Conservation (phyloP, 2,797 vertebrate species). For the Acipenser transmontanus region DNA sequence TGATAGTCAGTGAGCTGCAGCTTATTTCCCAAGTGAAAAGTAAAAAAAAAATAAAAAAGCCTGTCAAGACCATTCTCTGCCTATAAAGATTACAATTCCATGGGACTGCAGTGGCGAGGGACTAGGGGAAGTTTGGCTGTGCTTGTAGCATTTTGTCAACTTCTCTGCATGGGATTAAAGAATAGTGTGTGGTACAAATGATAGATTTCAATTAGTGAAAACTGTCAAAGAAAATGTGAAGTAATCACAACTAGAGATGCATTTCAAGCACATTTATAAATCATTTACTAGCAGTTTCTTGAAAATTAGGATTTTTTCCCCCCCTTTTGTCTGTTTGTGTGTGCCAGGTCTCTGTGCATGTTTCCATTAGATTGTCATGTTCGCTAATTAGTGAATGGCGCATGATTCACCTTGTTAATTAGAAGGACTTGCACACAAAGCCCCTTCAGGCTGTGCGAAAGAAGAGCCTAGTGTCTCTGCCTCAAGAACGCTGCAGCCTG, state of each 20-base stretch:
- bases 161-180: slow-evolving; percentile 31
- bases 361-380: slow-evolving; percentile 96
- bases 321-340: slow-evolving; percentile 55
- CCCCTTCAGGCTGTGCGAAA: slow-evolving; percentile 68
- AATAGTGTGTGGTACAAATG: slow-evolving; percentile 39
- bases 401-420: slow-evolving; percentile 99
- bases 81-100: slow-evolving; percentile 55
- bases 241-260: background rate
- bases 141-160: slow-evolving; percentile 59
- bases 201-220: slow-evolving; percentile 55
- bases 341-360: slow-evolving; percentile 75
- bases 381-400: slow-evolving; percentile 98
- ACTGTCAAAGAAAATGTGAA: background rate
- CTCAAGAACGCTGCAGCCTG: slow-evolving; percentile 83
- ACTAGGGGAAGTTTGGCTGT: slow-evolving; percentile 56
- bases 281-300: too few relatives aligned
- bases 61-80: slow-evolving; percentile 62
- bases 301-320: too few relatives aligned
- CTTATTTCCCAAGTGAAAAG: slow-evolving; percentile 48
- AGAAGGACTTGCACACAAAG: slow-evolving; percentile 94
- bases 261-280: background rate
- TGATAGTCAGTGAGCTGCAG: slow-evolving; percentile 52
- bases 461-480: slow-evolving; percentile 83
- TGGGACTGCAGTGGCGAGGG: slow-evolving; percentile 60
- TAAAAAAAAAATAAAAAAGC: slow-evolving; percentile 22